phyloP scores from a whole-genome alignment of 1,140 invertebrate genomes.

The Muscidifurax raptorellus region DNA sequence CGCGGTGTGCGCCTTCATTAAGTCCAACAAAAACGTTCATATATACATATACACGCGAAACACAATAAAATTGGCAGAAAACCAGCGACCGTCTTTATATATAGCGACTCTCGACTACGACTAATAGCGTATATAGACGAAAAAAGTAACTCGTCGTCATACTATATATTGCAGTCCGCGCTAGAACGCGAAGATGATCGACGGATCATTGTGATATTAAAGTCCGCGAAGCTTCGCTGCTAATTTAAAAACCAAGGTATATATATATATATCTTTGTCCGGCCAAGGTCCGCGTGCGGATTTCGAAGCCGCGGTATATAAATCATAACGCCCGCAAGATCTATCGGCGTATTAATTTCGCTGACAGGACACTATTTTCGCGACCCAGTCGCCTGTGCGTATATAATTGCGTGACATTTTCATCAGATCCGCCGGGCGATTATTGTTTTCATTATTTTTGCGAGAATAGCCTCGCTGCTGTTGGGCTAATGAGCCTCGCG shows the following conservation, averaged over 20 bases:
- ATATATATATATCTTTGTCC: conserved; percentile 38
- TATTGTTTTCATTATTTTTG: too few species aligned
- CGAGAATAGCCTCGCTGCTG: too few species aligned
- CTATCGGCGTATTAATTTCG: conserved; percentile 27
- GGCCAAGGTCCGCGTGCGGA: neutral
- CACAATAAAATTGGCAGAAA: conserved; percentile 56
- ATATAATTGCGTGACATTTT: neutral
- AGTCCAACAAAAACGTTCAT: conserved; percentile 29
- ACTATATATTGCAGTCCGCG: neutral
- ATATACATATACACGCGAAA: conserved; percentile 23
- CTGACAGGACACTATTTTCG: conserved; percentile 8
- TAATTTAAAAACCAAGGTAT: conserved; percentile 30
- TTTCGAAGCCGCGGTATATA: neutral
- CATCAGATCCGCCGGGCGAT: neutral
- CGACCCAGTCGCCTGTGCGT: neutral
- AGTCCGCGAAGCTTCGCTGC: neutral
- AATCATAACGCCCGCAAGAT: conserved; percentile 35
- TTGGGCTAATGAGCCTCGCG: too few species aligned
- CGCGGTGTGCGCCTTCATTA: conserved; percentile 32
- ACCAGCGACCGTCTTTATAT: conserved; percentile 29
- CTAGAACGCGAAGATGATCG: conserved; percentile 40
- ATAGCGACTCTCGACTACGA: neutral
- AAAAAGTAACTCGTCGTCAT: too few species aligned
- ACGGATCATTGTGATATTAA: conserved; percentile 43
- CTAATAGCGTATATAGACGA: conserved; percentile 1